Evolutionary conservation across 2,113 vertebrate species (phyloP).

Genomic region (Mystacornis crossleyi): DNA sequence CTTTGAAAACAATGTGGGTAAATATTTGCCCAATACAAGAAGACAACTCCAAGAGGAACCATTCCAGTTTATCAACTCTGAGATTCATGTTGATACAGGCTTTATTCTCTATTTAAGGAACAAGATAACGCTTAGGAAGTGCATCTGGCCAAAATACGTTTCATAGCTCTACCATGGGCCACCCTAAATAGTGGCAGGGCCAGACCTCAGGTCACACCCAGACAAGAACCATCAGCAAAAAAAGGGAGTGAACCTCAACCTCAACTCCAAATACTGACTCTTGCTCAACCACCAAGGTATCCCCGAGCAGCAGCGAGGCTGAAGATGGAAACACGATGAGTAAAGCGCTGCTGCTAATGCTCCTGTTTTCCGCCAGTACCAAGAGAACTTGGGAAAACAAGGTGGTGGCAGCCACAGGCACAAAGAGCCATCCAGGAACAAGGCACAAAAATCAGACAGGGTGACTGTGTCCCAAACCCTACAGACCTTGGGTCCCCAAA

Average conservation of each 20-base stretch:
- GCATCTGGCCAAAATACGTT: background rate
- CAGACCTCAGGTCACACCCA: background rate
- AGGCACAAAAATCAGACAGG: background rate
- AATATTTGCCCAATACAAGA: slow-evolving; percentile 56
- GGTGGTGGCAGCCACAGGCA: accelerated
- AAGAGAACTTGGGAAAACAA: background rate
- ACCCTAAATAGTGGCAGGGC: background rate
- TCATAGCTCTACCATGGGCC: background rate
- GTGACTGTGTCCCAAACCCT: background rate
- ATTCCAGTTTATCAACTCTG: slow-evolving; percentile 68
- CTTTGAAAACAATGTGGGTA: slow-evolving; percentile 52
- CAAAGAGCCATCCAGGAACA: background rate
- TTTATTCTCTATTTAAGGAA: slow-evolving; percentile 35
- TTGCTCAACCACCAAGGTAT: background rate
- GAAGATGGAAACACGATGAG: accelerated
- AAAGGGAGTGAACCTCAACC: background rate
- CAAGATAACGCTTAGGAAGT: background rate
- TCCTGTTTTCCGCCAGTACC: background rate
- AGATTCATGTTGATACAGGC: slow-evolving; percentile 52
- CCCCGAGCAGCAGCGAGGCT: background rate
- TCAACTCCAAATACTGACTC: background rate
- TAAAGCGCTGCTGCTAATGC: background rate
- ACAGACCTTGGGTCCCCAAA: background rate
- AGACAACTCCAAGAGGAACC: slow-evolving; percentile 26
- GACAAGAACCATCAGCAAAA: background rate